Base-by-base conservation (phyloP, 2,888 invertebrate species). In the Coelinius sp. region DNA sequence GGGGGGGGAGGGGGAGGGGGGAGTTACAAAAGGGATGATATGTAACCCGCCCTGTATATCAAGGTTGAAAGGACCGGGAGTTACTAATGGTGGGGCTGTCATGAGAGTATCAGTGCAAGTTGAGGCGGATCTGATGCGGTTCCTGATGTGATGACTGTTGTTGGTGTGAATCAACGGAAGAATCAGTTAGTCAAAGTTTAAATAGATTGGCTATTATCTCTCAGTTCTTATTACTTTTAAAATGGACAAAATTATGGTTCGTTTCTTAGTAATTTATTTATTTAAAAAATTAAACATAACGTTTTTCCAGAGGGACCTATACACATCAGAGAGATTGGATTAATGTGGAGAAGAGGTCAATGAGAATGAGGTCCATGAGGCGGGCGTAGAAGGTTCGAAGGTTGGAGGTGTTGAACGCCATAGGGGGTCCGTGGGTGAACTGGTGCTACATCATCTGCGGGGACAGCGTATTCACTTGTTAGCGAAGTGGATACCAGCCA, bases 381-480 rank as follows among this genome's bases (percentile, higher is more conserved):
- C n/a, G n/a, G 75, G 73, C 65, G 68, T 68, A 70, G 70, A 70
- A 83, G 82, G 83, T 83, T 83, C 81, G 80, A 82, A 85, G 84
- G 85, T 85, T 84, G 82, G 83, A 86, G 84, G 86, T 85, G 86
- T 86, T 80, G 80, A 82, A 79, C 84, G 80, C 85, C 81, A 79
- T 85, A 86, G 86, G 86, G 86, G 86, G 85, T 83, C 85, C 77
- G 68, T 71, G 77, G 77, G 76, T 81, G 82, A 80, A 80, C 78
- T 80, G 85, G 86, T 86, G 85, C 86, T 86, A 86, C 85, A 86
- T 86, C 86, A 86, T 86, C 81, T 82, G 77, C 84, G 82, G 83
- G 85, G 85, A 85, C 86, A 85, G 85, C 80, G 81, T 81, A 86
- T 85, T 84, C 85, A 85, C 86, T 86, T 86, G 86, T 85, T 85